A percentile compares a stretch with the other conserved stretches of the same genome.
phyloP scores from a whole-genome alignment of 1,140 invertebrate genomes.

The Sinonovacula constricta region DNA sequence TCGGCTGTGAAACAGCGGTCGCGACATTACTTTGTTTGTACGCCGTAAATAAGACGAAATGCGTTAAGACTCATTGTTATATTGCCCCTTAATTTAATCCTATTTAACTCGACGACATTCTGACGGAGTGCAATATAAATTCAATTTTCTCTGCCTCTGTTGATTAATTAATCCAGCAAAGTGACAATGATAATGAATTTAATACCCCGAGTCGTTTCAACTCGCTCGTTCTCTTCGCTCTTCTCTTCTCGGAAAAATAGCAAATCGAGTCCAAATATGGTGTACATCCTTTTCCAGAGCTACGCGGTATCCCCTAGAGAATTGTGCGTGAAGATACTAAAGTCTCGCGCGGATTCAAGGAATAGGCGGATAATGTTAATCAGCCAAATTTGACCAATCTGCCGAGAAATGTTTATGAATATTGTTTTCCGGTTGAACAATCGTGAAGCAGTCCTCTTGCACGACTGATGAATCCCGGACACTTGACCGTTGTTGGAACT shows the following conservation, averaged over 20 bases:
- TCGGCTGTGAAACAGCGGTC: no score
- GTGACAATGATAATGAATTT: constrained; percentile 50
- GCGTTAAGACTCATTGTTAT: background rate
- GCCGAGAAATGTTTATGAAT: constrained; percentile 35
- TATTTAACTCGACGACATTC: constrained; percentile 30
- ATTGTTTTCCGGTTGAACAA: constrained; percentile 14
- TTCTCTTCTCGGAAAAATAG: no score
- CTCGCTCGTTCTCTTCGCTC: no score
- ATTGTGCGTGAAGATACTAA: background rate
- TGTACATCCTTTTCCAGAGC: constrained; percentile 8
- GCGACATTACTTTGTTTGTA: background rate
- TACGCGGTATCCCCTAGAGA: background rate
- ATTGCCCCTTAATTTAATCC: constrained; percentile 34
- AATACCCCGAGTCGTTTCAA: constrained; percentile 26
- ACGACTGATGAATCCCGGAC: constrained; percentile 20
- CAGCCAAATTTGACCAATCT: constrained; percentile 11
- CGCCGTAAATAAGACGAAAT: background rate
- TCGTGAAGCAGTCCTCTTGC: background rate
- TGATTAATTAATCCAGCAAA: constrained; percentile 50
- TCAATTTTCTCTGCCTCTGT: constrained; percentile 36
- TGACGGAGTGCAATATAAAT: constrained; percentile 43
- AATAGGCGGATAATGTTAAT: constrained; percentile 45
- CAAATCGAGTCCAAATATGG: no score
- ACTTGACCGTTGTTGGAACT: constrained; percentile 29
- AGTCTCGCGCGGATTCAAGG: background rate